phyloP scores from a whole-genome alignment of 2,888 invertebrate species.

The Phaonia tiefii region DNA sequence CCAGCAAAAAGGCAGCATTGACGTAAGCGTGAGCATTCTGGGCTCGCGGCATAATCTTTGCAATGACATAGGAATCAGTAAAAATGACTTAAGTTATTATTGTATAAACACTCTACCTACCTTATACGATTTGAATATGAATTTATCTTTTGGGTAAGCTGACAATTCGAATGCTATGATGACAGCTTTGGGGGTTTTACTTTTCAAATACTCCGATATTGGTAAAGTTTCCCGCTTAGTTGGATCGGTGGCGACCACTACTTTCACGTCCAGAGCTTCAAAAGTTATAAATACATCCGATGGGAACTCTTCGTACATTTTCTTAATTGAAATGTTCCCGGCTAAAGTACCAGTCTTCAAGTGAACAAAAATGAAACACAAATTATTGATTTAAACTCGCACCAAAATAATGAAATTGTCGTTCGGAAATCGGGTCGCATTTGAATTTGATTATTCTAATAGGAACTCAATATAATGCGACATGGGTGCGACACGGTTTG shows the following conservation, averaged over 20 bases:
- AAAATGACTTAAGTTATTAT: neutral
- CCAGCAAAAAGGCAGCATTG: conserved; percentile 86
- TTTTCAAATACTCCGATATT: conserved; percentile 55
- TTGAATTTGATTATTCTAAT: no score
- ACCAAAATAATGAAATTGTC: no score
- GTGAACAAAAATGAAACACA: no score
- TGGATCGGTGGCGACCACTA: conserved; percentile 81
- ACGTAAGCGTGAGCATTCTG: conserved; percentile 89
- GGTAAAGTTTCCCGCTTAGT: conserved; percentile 56
- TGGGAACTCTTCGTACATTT: conserved; percentile 84
- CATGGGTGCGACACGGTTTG: no score
- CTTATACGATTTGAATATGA: conserved; percentile 66
- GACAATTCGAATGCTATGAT: conserved; percentile 63
- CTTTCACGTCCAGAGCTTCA: conserved; percentile 73
- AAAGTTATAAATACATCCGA: conserved; percentile 85
- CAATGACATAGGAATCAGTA: neutral
- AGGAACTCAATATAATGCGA: no score
- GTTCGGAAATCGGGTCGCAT: no score
- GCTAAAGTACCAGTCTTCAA: conserved; percentile 84
- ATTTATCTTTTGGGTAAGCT: conserved; percentile 65
- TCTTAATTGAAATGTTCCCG: conserved; percentile 86
- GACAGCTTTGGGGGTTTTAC: conserved; percentile 43
- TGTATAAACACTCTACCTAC: no score
- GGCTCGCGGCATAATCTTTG: conserved; percentile 85
- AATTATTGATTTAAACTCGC: no score